These are phyloP conservation scores for Acridotheres tristis DNA, from an alignment of 2,797 vertebrate genomes.

Conservation along the genomic window DNA sequence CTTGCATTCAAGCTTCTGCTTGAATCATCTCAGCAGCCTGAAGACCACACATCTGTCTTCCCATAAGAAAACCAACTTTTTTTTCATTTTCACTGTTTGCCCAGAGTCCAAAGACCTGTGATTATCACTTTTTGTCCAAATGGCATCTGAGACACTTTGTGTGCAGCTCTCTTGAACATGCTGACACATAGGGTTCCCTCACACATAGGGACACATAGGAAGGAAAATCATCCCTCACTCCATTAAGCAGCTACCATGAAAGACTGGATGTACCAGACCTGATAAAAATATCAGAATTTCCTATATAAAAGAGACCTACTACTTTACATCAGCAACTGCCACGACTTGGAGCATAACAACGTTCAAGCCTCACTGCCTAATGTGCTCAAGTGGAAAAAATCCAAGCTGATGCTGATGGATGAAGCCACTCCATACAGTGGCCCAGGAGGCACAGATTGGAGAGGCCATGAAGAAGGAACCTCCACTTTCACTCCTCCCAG, in stretches of 20 bases:
- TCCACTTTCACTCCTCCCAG: background rate
- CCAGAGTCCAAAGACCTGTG: background rate
- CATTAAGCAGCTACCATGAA: background rate
- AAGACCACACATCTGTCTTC: background rate
- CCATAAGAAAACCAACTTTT: background rate
- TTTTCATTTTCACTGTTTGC: background rate
- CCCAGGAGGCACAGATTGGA: background rate
- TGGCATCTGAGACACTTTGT: background rate
- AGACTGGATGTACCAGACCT: background rate
- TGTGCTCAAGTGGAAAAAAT: background rate
- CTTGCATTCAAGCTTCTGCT: background rate
- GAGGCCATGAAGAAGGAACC: background rate
- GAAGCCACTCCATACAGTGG: background rate
- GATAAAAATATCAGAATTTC: background rate
- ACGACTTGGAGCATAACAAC: background rate
- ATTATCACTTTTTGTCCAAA: background rate
- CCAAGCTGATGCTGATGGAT: constrained; percentile 6
- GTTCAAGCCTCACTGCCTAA: constrained; percentile 14
- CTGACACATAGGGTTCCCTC: background rate
- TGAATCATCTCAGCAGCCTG: background rate
- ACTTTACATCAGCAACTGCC: background rate
- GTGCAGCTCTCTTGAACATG: background rate
- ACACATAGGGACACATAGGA: accelerated
- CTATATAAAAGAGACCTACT: background rate
- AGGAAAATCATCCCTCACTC: background rate